These are phyloP conservation scores for Antheraea yamamai DNA, from an alignment of 2,888 invertebrate genomes.

Conservation along the genomic window DNA sequence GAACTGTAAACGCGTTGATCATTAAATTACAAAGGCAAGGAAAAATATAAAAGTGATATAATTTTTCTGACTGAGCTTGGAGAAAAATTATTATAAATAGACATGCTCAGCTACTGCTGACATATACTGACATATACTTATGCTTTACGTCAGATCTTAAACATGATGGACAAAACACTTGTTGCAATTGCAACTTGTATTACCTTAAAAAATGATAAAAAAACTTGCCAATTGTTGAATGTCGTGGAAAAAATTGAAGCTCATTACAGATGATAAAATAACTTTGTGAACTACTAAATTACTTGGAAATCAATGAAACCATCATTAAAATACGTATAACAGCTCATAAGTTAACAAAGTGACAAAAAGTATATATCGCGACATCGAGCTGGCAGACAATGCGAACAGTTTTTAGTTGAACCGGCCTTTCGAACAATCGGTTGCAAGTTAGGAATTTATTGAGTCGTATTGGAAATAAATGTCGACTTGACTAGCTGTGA, in stretches of 20 bases:
- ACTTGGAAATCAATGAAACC: conserved; percentile 17
- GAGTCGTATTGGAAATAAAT: conserved; percentile 72
- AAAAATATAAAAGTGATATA: not conserved
- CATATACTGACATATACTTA: too few species aligned
- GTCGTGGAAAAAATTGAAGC: not conserved
- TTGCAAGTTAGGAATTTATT: conserved; percentile 73
- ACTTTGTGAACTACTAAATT: not conserved
- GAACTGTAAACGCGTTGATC: not conserved
- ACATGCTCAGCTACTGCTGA: not conserved
- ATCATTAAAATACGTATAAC: conserved; percentile 50
- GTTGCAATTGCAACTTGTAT: not conserved
- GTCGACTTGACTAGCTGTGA: conserved; percentile 26
- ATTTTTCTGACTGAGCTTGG: not conserved
- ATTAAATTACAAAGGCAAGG: not conserved
- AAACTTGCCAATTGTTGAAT: not conserved
- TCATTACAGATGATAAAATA: not conserved
- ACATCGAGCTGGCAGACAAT: conserved; percentile 48
- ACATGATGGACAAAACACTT: not conserved
- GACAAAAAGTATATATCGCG: conserved; percentile 15
- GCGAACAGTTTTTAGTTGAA: conserved; percentile 64
- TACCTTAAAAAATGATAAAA: not conserved
- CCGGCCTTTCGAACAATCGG: conserved; percentile 57
- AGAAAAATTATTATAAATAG: not conserved
- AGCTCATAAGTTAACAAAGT: conserved; percentile 39
- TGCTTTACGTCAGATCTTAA: not conserved